A percentile compares a stretch with the other conserved stretches of the same genome.
phyloP scores from a whole-genome alignment of 2,888 invertebrate genomes.

The Aphrophora alni region DNA sequence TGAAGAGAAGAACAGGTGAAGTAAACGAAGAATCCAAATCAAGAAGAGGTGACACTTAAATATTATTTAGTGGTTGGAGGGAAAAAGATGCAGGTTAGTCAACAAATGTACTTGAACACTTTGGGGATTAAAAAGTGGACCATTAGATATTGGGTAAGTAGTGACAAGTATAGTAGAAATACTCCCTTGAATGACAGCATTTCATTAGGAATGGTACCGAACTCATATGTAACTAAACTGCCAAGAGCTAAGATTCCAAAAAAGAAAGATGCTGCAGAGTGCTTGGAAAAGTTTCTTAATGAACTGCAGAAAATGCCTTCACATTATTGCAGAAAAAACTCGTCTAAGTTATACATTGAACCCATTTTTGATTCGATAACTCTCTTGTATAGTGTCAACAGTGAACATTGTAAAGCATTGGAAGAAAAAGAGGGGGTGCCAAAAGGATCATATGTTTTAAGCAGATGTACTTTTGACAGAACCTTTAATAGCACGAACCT shows the following conservation, averaged over 20 bases:
- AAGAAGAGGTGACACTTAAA: constrained; percentile 15
- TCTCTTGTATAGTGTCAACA: constrained; percentile 21
- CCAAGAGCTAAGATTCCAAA: constrained; percentile 14
- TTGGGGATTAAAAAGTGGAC: constrained; percentile 18
- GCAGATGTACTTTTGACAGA: constrained; percentile 26
- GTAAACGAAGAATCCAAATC: background rate
- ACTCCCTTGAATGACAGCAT: constrained; percentile 9
- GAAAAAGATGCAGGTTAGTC: constrained; percentile 22
- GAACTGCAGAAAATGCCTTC: constrained; percentile 21
- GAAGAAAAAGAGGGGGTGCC: constrained; percentile 27
- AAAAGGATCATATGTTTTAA: constrained; percentile 32
- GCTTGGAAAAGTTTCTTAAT: constrained; percentile 20
- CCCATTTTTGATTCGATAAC: constrained; percentile 17
- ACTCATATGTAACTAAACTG: no score
- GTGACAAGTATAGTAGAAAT: background rate
- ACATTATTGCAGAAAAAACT: constrained; percentile 28
- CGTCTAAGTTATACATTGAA: constrained; percentile 17
- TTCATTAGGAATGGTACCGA: constrained; percentile 19
- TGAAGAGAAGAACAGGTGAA: constrained; percentile 9
- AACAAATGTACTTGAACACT: constrained; percentile 22
- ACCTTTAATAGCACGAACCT: constrained; percentile 21
- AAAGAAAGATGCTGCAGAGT: background rate
- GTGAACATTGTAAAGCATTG: constrained; percentile 6
- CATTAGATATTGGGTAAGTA: no score
- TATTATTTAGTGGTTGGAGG: constrained; percentile 19